Base-by-base conservation (phyloP, 2,888 invertebrate species). In the Blastobasis adustella region DNA sequence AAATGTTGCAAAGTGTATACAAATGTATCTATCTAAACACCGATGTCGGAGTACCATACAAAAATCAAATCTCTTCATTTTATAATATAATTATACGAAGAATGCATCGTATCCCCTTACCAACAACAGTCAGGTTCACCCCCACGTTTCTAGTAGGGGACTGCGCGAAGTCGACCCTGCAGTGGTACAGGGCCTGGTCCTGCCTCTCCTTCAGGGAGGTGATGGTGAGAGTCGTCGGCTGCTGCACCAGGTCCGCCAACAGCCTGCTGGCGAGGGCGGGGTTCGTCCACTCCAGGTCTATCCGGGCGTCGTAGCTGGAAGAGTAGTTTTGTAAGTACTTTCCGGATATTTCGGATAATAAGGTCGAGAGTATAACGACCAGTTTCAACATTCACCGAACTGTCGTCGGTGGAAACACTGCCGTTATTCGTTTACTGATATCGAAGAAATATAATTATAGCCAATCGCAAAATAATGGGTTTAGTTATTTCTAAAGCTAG, bases 161-260 rank as follows among this genome's bases (percentile, higher is more conserved):
- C 10, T 86, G 77, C 36, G 84, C 72, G 76, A 91, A 91, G 75
- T 91, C 91, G 7, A 91, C 90, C 42, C 91, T 72, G 66, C 91
- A 91, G 62, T 90, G 89, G 71, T 91, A 91, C 49, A 90, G 59
- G 0, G 78, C 87, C 61, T 87, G 80, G 65, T 89, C 89, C 47
- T 77, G 81, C 5, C 71, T 67, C 47, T 77, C 81, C 6, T 71
- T 67, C 47, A 89, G 65, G 1, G 69, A 61, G 4, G 74, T 67
- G 51, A 89, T 67, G 52, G 71, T 76, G 51, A 89, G 65, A 4
- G 71, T 58, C 0, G 81, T 76, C 4, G 84, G 87, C 52, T 79
- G 78, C 5, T 58, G 58, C 42, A 57, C 59, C 54, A 81, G 64
- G 56, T 80, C 71, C 42, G 79, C 77, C 7, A 56, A 62, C 36